Evolutionary conservation across 1,140 invertebrate species (phyloP).

Genomic region (Danaus melanippus): DNA sequence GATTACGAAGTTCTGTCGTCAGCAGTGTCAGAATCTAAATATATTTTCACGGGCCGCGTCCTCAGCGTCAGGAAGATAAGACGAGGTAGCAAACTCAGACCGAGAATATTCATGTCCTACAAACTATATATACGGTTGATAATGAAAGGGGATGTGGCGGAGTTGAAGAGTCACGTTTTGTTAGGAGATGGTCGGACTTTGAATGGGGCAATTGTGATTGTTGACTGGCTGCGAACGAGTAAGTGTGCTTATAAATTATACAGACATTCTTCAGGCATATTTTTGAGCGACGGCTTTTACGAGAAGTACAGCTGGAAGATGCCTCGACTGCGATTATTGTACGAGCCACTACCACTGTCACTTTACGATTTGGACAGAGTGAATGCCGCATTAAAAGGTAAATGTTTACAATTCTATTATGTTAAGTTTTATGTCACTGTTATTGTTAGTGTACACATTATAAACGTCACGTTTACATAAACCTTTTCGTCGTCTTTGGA

Average conservation of each 20-base stretch:
- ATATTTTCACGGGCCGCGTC: constrained; percentile 64
- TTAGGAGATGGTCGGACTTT: constrained; percentile 52
- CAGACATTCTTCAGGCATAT: constrained; percentile 65
- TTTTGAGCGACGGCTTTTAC: constrained; percentile 61
- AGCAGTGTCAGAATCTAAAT: constrained; percentile 65
- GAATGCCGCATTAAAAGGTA: constrained; percentile 67
- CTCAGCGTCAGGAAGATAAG: constrained; percentile 65
- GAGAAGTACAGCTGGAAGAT: constrained; percentile 44
- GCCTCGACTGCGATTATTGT: constrained; percentile 53
- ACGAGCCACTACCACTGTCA: constrained; percentile 61
- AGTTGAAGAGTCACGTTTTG: constrained; percentile 50
- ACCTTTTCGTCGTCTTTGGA: too few species aligned
- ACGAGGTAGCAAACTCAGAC: constrained; percentile 41
- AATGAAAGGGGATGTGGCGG: constrained; percentile 59
- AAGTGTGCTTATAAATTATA: constrained; percentile 63
- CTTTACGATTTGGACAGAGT: constrained; percentile 67
- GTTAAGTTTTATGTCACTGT: constrained; percentile 38
- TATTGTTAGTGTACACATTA: constrained; percentile 33
- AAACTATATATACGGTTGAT: constrained; percentile 56
- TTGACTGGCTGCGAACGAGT: constrained; percentile 59
- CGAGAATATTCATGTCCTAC: constrained; percentile 59
- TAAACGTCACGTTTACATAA: constrained; percentile 28
- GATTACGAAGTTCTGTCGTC: constrained; percentile 68
- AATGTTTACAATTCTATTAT: constrained; percentile 57
- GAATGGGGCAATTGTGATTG: constrained; percentile 62